Conservation (phyloP, 2,113 vertebrate species). For the Ctenomys sociabilis region DNA sequence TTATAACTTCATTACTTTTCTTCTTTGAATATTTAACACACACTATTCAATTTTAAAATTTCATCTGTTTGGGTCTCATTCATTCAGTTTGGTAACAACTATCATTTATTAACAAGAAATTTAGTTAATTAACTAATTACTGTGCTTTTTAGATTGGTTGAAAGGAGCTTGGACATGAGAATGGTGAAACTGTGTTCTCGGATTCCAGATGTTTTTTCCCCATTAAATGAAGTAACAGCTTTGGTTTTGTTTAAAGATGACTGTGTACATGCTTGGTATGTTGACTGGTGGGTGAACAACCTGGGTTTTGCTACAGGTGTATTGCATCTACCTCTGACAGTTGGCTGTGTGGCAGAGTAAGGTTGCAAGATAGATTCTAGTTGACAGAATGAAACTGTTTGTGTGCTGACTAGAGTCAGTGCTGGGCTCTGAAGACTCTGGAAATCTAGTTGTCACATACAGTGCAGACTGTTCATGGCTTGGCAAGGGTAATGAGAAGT, state of each 20-base stretch:
- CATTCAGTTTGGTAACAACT: slow-evolving; percentile 58
- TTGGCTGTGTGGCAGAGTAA: slow-evolving; percentile 39
- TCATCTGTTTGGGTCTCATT: slow-evolving; percentile 67
- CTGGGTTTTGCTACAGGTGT: not conserved
- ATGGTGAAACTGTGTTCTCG: slow-evolving; percentile 31
- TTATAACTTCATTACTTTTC: not conserved
- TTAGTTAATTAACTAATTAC: slow-evolving; percentile 48
- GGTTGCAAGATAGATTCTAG: slow-evolving; percentile 40
- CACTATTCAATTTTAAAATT: slow-evolving; percentile 68
- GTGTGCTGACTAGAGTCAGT: slow-evolving; percentile 39
- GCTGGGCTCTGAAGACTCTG: slow-evolving; percentile 64
- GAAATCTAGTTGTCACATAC: slow-evolving; percentile 54
- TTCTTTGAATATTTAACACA: slow-evolving; percentile 67
- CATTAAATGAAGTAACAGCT: not conserved
- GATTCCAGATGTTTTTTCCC: slow-evolving; percentile 53
- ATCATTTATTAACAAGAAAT: slow-evolving; percentile 48
- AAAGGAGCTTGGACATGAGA: slow-evolving; percentile 48
- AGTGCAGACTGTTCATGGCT: not conserved
- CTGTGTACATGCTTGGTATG: slow-evolving; percentile 33
- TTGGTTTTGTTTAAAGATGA: not conserved
- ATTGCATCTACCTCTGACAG: not conserved
- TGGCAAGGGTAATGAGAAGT: not conserved
- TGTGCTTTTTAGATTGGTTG: slow-evolving; percentile 43
- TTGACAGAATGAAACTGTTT: slow-evolving; percentile 65
- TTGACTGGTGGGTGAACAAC: not conserved